Percentiles rank a stretch among this genome's conserved stretches.
Conservation (phyloP, 2,797 vertebrate species). For the Garrulus glandarius region DNA sequence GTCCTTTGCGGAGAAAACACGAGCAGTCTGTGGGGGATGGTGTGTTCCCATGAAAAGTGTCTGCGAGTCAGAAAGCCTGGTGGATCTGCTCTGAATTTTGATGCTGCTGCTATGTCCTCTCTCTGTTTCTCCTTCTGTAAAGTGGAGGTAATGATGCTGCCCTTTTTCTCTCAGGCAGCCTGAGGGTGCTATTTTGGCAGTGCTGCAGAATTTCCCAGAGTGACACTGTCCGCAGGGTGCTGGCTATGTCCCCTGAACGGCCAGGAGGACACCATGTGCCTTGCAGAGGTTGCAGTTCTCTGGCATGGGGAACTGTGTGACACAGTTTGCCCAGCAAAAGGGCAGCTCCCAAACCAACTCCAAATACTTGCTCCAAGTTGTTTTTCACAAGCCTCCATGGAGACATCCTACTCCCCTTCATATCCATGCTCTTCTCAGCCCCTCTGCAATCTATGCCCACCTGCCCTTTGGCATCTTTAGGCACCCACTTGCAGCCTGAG, state of each 20-base stretch:
- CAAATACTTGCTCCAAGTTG: background rate
- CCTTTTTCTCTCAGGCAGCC: background rate
- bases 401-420: background rate
- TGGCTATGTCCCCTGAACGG: background rate
- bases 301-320: fast-evolving
- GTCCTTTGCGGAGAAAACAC: background rate
- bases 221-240: fast-evolving
- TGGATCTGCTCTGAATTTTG: conserved; percentile 14
- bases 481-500: background rate
- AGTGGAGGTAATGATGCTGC: background rate
- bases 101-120: background rate
- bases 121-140: background rate
- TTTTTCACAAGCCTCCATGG: background rate
- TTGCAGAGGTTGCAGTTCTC: background rate
- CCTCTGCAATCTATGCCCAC: background rate
- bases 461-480: background rate
- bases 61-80: background rate
- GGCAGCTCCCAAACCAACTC: background rate
- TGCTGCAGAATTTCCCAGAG: background rate
- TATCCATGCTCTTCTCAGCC: background rate
- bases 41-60: background rate
- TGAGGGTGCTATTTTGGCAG: background rate
- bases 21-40: background rate
- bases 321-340: background rate
- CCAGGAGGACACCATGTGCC: background rate